Evolutionary conservation across 1,140 invertebrate genomes (phyloP).

Genomic region (Chionoecetes opilio): DNA sequence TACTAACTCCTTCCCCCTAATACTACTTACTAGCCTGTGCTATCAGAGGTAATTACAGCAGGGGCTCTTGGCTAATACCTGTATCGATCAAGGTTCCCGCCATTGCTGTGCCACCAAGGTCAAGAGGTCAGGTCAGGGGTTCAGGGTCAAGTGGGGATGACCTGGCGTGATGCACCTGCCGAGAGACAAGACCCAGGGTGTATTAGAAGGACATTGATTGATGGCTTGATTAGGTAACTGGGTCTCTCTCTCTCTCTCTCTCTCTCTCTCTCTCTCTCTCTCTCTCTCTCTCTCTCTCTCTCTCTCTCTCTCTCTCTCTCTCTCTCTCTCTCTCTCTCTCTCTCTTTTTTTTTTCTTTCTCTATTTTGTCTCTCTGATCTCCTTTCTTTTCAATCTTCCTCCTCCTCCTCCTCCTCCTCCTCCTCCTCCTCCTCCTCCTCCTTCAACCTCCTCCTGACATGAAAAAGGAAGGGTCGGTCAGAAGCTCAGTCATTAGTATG

Average conservation of each 20-base stretch:
- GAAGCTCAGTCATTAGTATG: not conserved
- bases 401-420: not conserved
- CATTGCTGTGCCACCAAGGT: too few relatives aligned
- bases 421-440: not conserved
- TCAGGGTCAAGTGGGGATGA: too few relatives aligned
- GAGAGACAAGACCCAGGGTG: not conserved
- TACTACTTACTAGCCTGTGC: too few relatives aligned
- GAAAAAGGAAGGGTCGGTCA: not conserved
- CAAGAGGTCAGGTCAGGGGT: too few relatives aligned
- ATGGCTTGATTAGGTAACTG: too few relatives aligned
- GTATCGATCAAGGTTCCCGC: too few relatives aligned
- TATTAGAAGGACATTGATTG: too few relatives aligned
- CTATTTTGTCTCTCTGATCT: not conserved
- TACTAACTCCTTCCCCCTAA: too few relatives aligned
- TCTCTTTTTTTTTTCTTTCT: not conserved
- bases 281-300: constrained; percentile 12
- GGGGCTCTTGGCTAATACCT: too few relatives aligned
- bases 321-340: not conserved
- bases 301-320: not conserved
- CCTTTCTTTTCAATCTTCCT: not conserved
- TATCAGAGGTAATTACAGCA: too few relatives aligned
- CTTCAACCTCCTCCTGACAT: not conserved
- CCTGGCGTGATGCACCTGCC: too few relatives aligned
- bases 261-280: constrained; percentile 17
- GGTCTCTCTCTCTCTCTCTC: not conserved